These are phyloP conservation scores for Cynopterus brachyotis DNA, from an alignment of 2,113 vertebrate species.

Conservation along the genomic window DNA sequence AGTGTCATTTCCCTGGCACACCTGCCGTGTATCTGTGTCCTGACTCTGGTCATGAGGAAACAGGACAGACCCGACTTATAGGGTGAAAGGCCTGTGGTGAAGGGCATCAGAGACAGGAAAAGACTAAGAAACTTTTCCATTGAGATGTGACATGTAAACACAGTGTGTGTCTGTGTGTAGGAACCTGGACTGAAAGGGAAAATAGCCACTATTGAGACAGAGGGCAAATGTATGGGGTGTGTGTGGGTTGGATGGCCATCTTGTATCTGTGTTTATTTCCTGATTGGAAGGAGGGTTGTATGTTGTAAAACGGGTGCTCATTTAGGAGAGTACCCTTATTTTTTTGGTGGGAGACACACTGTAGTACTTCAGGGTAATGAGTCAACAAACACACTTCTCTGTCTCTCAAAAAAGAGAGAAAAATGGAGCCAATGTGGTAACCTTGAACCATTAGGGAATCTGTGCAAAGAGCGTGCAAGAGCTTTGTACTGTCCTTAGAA, in stretches of 20 bases:
- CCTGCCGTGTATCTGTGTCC: background rate
- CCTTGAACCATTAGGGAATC: background rate
- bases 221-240: background rate
- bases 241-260: background rate
- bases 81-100: background rate
- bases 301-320: background rate
- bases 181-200: background rate
- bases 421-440: background rate
- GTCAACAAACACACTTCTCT: background rate
- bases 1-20: background rate
- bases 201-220: background rate
- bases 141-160: background rate
- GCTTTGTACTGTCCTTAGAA: background rate
- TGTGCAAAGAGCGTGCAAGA: background rate
- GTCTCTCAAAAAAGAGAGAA: background rate
- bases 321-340: background rate
- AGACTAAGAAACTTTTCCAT: background rate
- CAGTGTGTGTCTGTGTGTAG: background rate
- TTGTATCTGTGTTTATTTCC: background rate
- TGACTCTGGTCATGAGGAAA: background rate
- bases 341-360: background rate
- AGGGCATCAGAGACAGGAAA: background rate
- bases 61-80: background rate
- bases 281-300: background rate
- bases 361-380: background rate